These are phyloP conservation scores for Takifugu bimaculatus DNA, from an alignment of 2,113 vertebrate genomes.

Conservation along the genomic window DNA sequence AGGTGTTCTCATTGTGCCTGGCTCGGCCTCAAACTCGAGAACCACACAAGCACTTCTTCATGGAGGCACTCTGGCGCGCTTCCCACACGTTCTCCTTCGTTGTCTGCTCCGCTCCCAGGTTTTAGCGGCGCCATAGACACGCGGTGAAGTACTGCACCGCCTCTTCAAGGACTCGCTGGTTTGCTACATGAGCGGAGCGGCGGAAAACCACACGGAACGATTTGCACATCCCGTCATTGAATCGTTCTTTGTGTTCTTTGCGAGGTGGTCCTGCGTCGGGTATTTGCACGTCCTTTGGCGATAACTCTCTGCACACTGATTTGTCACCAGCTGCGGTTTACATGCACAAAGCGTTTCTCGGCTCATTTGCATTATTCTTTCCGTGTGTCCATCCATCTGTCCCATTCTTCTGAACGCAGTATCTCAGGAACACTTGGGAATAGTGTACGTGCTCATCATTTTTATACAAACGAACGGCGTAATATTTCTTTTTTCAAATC, in stretches of 20 bases:
- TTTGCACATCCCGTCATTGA: neutral
- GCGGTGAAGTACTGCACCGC: conserved; percentile 42
- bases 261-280: too few relatives aligned
- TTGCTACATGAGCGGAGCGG: conserved; percentile 9
- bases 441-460: too few relatives aligned
- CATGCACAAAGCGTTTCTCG: neutral
- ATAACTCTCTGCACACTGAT: conserved; percentile 4
- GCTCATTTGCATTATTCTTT: neutral
- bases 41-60: conserved; percentile 25
- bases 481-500: too few relatives aligned
- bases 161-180: conserved; percentile 29
- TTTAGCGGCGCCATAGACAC: conserved; percentile 42
- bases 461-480: neutral
- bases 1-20: conserved; percentile 21
- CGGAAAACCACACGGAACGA: neutral
- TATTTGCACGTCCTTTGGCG: conserved; percentile 19
- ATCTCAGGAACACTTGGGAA: neutral
- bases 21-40: conserved; percentile 1
- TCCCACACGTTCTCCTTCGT: conserved; percentile 38
- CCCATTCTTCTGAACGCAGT: neutral
- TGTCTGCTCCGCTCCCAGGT: conserved; percentile 22
- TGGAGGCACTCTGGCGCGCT: conserved; percentile 33
- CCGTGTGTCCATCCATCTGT: neutral
- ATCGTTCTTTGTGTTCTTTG: neutral
- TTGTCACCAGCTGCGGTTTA: conserved; percentile 26